phyloP scores from a whole-genome alignment of 2,113 vertebrate species.

The Caranx ignobilis region DNA sequence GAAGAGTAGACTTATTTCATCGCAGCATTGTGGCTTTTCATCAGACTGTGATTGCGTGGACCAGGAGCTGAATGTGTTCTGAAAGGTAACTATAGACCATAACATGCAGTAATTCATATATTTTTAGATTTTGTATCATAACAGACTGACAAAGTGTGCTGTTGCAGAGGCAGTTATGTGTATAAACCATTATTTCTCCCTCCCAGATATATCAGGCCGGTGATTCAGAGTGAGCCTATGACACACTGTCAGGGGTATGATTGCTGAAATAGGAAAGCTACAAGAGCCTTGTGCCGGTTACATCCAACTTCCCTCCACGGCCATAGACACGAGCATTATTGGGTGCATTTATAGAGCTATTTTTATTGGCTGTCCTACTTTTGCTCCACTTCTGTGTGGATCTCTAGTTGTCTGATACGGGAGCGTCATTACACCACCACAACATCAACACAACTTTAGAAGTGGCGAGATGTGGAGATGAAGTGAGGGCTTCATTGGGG shows the following conservation, averaged over 20 bases:
- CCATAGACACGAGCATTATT: slow-evolving; percentile 51
- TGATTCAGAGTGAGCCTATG: slow-evolving; percentile 1
- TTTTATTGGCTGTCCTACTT: slow-evolving; percentile 71
- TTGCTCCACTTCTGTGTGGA: slow-evolving; percentile 31
- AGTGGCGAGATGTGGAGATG: slow-evolving; percentile 52
- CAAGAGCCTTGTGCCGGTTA: slow-evolving; percentile 30
- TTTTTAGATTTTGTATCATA: slow-evolving; percentile 40
- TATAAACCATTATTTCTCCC: slow-evolving; percentile 28
- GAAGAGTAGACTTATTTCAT: slow-evolving; percentile 43
- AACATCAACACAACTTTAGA: slow-evolving; percentile 32
- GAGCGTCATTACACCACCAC: slow-evolving; percentile 22
- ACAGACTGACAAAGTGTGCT: slow-evolving; percentile 31
- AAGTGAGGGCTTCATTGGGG: slow-evolving; percentile 56
- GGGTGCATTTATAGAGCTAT: slow-evolving; percentile 64
- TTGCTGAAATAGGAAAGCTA: slow-evolving; percentile 46
- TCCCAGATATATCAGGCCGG: slow-evolving; percentile 7
- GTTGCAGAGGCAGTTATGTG: slow-evolving; percentile 26
- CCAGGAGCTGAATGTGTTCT: slow-evolving; percentile 27
- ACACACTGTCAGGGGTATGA: slow-evolving; percentile 35
- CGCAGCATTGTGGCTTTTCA: slow-evolving; percentile 36
- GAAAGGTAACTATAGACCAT: slow-evolving; percentile 19
- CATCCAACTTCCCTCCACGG: slow-evolving; percentile 18
- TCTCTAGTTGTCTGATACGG: slow-evolving; percentile 38
- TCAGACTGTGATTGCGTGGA: slow-evolving; percentile 39
- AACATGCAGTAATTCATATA: slow-evolving; percentile 21